Base-by-base conservation (phyloP, 2,797 vertebrate genomes). In the Fistularia tabacaria region DNA sequence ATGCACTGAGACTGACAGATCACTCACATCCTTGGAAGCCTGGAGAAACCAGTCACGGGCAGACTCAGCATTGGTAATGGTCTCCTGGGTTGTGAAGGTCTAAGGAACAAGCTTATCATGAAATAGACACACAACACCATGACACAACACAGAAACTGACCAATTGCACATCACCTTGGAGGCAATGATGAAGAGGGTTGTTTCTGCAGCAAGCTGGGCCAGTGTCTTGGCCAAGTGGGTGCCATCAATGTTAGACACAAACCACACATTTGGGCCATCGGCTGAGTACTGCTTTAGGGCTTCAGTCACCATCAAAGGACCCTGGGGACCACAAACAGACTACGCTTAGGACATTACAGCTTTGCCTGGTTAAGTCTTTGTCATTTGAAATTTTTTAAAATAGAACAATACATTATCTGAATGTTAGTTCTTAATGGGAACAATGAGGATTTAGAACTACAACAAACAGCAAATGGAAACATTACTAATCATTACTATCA, bases 61-160 rank as follows among this genome's bases (percentile, higher is more conserved):
- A 0, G 96, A 97, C 79, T 98, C 96, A 0, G 96, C 97, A 0
- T 99, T 99, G 8, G 97, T 99, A 88, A 99, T 99, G 7, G 97
- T 99, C 87, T 99, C 97, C 74, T 98, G 96, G 6, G 96, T 98
- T 75, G 97, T 99, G 64, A 98, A 99, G 1, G 97, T 98, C 97
- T 99, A 80, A n/a, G 13, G n/a, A 9, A 13, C n/a, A 13, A 7
- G 8, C n/a, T 13, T 14, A 12, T 8, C 10, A 9, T n/a, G 36
- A 9, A 46, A 6, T 12, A 10, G 6, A 10, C 10, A n/a, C 12
- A 43, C 14, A 37, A 14, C 14, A 8, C 10, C 4, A 37, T 36
- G 36, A 49, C 10, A 7, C 8, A 45, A 45, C 7, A 45, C 43
- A 45, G 13, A 45, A 12, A 45, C 7, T 45, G 43, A 10, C 6